These are phyloP conservation scores for Notolepis coatsorum DNA, from an alignment of 2,797 vertebrate species.

Conservation along the genomic window DNA sequence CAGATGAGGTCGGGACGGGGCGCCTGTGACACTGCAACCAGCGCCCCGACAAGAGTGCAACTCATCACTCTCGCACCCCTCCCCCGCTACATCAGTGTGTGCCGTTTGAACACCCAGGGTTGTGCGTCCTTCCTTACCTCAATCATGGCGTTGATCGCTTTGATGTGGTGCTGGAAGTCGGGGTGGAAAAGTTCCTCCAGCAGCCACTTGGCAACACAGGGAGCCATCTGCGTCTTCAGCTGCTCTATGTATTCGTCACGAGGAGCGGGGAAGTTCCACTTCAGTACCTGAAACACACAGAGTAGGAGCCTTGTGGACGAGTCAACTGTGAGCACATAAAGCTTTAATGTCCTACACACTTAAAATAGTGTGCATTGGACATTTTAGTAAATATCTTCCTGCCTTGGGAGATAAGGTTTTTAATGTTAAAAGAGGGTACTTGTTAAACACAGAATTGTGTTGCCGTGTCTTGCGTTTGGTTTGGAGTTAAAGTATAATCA, in stretches of 20 bases:
- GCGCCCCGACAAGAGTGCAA: slow-evolving; percentile 60
- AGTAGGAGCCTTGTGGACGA: no score
- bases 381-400: no score
- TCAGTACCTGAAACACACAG: slow-evolving; percentile 80
- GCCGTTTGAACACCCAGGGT: not conserved
- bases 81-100: not conserved
- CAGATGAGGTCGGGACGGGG: slow-evolving; percentile 57
- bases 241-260: slow-evolving; percentile 92
- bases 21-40: slow-evolving; percentile 60
- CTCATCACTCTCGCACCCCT: slow-evolving; percentile 59
- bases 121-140: slow-evolving; percentile 81
- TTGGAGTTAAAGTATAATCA: no score
- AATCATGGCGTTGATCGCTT: slow-evolving; percentile 87
- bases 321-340: no score
- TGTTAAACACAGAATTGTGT: no score
- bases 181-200: slow-evolving; percentile 91
- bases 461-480: no score
- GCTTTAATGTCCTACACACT: no score
- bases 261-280: slow-evolving; percentile 91
- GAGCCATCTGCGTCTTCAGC: slow-evolving; percentile 89
- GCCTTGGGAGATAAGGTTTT: no score
- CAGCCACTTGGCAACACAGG: slow-evolving; percentile 88
- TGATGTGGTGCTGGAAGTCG: slow-evolving; percentile 91
- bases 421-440: no score
- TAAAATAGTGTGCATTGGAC: no score